Percentiles rank a stretch among this genome's conserved stretches.
phyloP scores from a whole-genome alignment of 2,113 vertebrate genomes.

The Laticauda laticaudata region DNA sequence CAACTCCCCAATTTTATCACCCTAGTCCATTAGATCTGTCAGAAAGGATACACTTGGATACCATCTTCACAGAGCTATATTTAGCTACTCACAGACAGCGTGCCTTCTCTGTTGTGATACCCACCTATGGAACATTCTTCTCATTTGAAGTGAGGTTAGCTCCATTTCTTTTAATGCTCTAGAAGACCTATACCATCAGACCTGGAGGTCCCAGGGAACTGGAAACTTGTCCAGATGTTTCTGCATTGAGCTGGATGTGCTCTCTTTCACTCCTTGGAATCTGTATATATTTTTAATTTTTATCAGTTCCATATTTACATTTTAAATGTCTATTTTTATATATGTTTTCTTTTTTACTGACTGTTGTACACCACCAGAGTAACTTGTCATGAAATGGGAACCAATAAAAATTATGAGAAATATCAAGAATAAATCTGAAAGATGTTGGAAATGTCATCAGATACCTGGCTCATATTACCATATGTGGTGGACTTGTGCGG shows the following conservation, averaged over 20 bases:
- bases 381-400: not conserved
- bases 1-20: not conserved
- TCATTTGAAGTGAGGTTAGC: not conserved
- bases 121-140: not conserved
- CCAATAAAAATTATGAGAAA: not conserved
- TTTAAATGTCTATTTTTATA: not conserved
- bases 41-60: not conserved
- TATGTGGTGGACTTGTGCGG: too few species aligned
- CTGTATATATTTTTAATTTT: not conserved
- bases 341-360: not conserved
- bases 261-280: not conserved
- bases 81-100: not conserved
- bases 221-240: not conserved
- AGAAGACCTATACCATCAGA: not conserved
- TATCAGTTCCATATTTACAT: not conserved
- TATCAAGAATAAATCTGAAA: too few species aligned
- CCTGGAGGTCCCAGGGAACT: not conserved
- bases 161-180: not conserved
- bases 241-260: not conserved
- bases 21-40: not conserved
- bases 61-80: not conserved
- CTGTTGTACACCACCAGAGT: not conserved
- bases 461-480: too few species aligned
- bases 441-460: too few species aligned
- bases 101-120: not conserved